Base-by-base conservation (phyloP, 2,888 invertebrate genomes). In the Arge pagana region DNA sequence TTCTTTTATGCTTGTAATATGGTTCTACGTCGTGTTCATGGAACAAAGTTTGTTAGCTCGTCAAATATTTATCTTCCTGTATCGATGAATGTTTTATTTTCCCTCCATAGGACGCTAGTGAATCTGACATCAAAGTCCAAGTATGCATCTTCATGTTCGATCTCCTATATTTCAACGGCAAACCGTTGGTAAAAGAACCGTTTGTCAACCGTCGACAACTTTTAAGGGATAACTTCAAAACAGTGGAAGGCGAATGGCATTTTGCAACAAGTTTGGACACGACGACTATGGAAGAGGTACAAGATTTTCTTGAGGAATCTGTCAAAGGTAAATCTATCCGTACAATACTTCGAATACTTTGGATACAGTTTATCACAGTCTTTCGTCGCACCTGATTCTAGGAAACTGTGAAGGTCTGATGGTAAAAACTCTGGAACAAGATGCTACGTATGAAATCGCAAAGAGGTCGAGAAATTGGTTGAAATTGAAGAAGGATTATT, bases 371-470 rank as follows among this genome's bases (percentile, higher is more conserved):
- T 11, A 26, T 30, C 13, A 5, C 11, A 31, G 2, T 3, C n/a
- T 19, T 7, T 21, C 26, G 11, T 11, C n/a, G n/a, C 2, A 33
- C 15, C 15, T 50, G 3, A n/a, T n/a, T n/a, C 56, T 70, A 81
- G 95, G 91, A 48, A 95, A 96, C 71, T 99, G 99, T 78, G 99
- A 99, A 81, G 99, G 99, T 1, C 81, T 99, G 51, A 99, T 99
- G 98, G 93, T 99, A 5, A 99, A 99, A 81, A 93, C 96, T 0
- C 79, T 99, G 43, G 84, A 88, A 62, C 86, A 86, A 23, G 88
- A 91, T 66, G 94, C 98, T 0, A 89, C 91, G 0, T 99, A 99
- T 77, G 98, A 99, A 81, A 98, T 99, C 64, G 97, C 98, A 0
- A 91, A 96, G 64, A 81, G 99, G 30, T 94, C 94, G 0, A 85